A percentile compares a stretch with the other conserved stretches of the same genome.
These are phyloP conservation scores for Hydropotes inermis DNA, from an alignment of 2,113 vertebrate genomes.

Conservation along the genomic window DNA sequence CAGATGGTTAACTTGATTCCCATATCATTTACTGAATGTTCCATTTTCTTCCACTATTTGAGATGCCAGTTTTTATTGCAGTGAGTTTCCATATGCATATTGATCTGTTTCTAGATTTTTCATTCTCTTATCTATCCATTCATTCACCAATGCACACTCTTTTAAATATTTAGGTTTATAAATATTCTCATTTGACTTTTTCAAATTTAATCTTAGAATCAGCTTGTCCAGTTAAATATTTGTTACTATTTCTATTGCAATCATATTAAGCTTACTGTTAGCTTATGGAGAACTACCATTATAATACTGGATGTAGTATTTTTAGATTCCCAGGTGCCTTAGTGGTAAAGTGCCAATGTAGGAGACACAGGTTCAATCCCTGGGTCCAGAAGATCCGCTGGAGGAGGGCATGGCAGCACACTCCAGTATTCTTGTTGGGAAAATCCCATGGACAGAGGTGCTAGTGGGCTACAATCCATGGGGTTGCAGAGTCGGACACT, in stretches of 20 bases:
- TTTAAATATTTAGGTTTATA: not conserved
- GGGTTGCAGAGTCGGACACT: not conserved
- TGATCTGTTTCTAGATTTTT: not conserved
- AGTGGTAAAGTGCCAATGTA: not conserved
- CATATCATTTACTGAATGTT: not conserved
- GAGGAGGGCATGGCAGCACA: not conserved
- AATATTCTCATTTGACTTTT: not conserved
- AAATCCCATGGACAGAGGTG: not conserved
- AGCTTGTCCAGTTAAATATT: not conserved
- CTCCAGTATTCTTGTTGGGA: not conserved
- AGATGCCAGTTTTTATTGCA: not conserved
- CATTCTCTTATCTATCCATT: not conserved
- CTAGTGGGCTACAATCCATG: not conserved
- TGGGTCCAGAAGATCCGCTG: not conserved
- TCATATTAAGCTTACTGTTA: not conserved
- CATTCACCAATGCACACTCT: not conserved
- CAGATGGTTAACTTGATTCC: not conserved
- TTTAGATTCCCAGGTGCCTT: not conserved
- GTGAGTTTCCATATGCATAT: not conserved
- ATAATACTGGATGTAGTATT: not conserved
- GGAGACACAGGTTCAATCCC: not conserved
- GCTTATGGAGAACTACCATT: not conserved
- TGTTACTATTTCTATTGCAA: not conserved
- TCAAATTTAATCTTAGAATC: not conserved
- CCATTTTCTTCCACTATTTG: not conserved